These are phyloP conservation scores for Eristalis intricaria DNA, from an alignment of 2,888 invertebrate species.

Conservation along the genomic window DNA sequence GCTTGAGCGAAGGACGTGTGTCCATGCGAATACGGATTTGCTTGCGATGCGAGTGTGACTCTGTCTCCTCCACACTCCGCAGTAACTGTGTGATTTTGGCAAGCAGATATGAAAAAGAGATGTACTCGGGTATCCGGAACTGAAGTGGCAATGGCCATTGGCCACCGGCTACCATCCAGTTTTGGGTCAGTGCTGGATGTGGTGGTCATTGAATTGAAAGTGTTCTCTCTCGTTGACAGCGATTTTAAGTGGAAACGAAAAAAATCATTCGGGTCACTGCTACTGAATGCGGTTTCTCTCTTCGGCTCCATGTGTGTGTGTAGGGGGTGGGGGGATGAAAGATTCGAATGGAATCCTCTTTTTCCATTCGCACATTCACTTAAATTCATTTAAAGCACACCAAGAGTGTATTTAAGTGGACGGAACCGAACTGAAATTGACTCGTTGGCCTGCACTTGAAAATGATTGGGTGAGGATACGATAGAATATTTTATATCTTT, in stretches of 20 bases:
- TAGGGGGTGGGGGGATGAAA: background rate
- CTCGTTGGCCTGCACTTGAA: background rate
- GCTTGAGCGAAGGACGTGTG: slow-evolving; percentile 16
- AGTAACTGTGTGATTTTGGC: background rate
- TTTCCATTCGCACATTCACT: slow-evolving; percentile 12
- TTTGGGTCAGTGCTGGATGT: slow-evolving; percentile 27
- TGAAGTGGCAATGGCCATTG: background rate
- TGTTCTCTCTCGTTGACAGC: slow-evolving; percentile 57
- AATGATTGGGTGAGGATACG: background rate
- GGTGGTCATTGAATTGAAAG: slow-evolving; percentile 60
- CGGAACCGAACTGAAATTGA: background rate
- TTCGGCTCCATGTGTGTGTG: background rate
- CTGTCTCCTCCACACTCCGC: background rate
- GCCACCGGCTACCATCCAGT: background rate
- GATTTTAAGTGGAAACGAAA: slow-evolving; percentile 46
- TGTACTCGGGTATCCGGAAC: background rate
- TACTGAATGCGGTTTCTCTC: slow-evolving; percentile 19
- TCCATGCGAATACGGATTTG: slow-evolving; percentile 14
- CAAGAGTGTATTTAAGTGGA: slow-evolving; percentile 15
- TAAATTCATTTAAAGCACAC: slow-evolving; percentile 29
- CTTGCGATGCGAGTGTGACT: background rate
- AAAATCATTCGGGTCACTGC: slow-evolving; percentile 50
- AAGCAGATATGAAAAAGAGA: background rate
- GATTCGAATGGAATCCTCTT: background rate
- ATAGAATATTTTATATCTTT: background rate